Evolutionary conservation across 2,113 vertebrate genomes (phyloP).

Genomic region (Galemys pyrenaicus): DNA sequence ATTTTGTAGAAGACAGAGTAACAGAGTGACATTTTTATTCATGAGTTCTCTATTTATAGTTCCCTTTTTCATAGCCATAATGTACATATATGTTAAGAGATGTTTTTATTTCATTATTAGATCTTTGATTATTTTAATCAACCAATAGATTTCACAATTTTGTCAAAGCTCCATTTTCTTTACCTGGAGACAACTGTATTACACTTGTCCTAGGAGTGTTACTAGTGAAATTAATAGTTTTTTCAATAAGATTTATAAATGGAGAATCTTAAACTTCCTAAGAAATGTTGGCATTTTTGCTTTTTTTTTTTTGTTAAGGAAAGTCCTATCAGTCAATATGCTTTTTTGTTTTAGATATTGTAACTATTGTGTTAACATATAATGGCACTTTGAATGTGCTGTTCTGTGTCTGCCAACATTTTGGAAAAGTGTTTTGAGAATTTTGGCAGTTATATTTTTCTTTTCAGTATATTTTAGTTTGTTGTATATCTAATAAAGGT

Average conservation of each 20-base stretch:
- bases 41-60: neutral
- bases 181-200: neutral
- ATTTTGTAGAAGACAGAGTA: neutral
- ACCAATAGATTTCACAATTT: neutral
- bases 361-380: neutral
- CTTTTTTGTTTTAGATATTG: neutral
- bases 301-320: neutral
- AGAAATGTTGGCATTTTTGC: neutral
- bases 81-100: neutral
- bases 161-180: neutral
- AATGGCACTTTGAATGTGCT: neutral
- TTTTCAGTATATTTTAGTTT: neutral
- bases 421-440: constrained; percentile 28
- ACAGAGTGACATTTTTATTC: neutral
- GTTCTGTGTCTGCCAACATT: neutral
- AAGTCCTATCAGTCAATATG: neutral
- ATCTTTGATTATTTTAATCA: neutral
- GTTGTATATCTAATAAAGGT: neutral
- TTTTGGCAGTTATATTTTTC: neutral
- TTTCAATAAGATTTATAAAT: neutral
- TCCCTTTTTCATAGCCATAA: neutral
- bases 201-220: neutral
- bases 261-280: neutral
- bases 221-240: neutral
- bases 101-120: neutral